Evolutionary conservation across 2,113 vertebrate genomes (phyloP).

Genomic region (Notothenia coriiceps): DNA sequence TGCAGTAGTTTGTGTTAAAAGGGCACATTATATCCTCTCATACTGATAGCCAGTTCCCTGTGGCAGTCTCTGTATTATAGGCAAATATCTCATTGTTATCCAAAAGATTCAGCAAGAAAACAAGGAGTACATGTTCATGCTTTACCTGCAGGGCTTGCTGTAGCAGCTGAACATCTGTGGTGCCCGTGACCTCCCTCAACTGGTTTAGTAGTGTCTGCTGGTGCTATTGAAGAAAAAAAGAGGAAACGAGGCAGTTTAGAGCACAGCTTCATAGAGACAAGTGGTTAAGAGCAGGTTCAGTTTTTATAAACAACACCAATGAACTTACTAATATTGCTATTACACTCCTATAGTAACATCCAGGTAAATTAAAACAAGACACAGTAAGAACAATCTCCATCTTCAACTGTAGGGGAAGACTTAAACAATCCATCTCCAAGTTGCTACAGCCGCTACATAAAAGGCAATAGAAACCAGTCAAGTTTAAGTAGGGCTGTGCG

Average conservation of each 20-base stretch:
- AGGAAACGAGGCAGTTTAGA: neutral
- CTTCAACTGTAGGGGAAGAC: neutral
- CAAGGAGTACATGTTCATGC: neutral
- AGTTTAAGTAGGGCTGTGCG: neutral
- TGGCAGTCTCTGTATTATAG: too few relatives aligned
- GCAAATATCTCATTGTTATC: too few relatives aligned
- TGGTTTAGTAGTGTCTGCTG: slow-evolving; percentile 98
- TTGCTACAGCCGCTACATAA: slow-evolving; percentile 13
- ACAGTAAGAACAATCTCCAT: neutral
- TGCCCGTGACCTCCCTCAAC: slow-evolving; percentile 96
- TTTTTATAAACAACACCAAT: neutral
- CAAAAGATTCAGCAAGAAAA: too few relatives aligned
- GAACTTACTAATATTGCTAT: neutral
- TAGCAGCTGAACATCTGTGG: slow-evolving; percentile 95
- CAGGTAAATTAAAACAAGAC: neutral
- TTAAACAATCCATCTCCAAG: neutral
- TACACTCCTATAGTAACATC: neutral
- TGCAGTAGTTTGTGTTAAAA: too few relatives aligned
- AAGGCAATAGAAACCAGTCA: slow-evolving; percentile 14
- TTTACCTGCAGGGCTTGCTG: slow-evolving; percentile 97
- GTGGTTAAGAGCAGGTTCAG: neutral
- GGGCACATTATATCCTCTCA: too few relatives aligned
- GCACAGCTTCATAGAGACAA: neutral
- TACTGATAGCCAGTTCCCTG: too few relatives aligned
- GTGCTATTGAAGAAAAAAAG: slow-evolving; percentile 84